phyloP scores from a whole-genome alignment of 2,113 vertebrate genomes.

The Anhinga rufa region DNA sequence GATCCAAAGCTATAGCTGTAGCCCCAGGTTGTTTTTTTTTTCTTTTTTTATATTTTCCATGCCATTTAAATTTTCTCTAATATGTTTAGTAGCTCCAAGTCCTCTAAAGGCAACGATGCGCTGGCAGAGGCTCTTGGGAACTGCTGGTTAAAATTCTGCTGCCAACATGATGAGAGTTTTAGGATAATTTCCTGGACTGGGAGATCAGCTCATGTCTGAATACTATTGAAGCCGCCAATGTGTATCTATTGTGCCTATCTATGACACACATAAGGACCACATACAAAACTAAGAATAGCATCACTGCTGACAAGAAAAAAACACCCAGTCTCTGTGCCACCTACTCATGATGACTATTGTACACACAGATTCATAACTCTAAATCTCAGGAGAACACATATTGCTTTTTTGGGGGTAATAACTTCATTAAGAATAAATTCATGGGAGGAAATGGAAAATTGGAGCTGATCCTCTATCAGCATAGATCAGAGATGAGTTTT shows the following conservation, averaged over 20 bases:
- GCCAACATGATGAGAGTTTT: background rate
- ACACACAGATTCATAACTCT: background rate
- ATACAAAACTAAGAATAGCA: background rate
- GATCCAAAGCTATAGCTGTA: background rate
- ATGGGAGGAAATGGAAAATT: background rate
- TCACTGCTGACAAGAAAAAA: background rate
- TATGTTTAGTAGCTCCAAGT: background rate
- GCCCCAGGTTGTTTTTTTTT: background rate
- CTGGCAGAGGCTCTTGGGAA: background rate
- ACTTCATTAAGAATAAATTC: background rate
- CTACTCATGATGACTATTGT: background rate
- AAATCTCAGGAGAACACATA: background rate
- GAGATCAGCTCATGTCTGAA: background rate
- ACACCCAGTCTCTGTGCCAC: background rate
- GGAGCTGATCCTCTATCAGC: background rate
- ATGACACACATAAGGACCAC: background rate
- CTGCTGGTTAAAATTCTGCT: constrained; percentile 4
- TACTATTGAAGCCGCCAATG: background rate
- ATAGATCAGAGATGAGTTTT: background rate
- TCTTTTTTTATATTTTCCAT: background rate
- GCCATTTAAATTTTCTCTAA: background rate
- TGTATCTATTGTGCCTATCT: constrained; percentile 10
- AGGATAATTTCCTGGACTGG: constrained; percentile 9
- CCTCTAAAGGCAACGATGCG: background rate
- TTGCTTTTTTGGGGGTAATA: background rate